A percentile compares a stretch with the other conserved stretches of the same genome.
Conservation (phyloP, 2,888 invertebrate genomes). For the Metallyticus violacea region DNA sequence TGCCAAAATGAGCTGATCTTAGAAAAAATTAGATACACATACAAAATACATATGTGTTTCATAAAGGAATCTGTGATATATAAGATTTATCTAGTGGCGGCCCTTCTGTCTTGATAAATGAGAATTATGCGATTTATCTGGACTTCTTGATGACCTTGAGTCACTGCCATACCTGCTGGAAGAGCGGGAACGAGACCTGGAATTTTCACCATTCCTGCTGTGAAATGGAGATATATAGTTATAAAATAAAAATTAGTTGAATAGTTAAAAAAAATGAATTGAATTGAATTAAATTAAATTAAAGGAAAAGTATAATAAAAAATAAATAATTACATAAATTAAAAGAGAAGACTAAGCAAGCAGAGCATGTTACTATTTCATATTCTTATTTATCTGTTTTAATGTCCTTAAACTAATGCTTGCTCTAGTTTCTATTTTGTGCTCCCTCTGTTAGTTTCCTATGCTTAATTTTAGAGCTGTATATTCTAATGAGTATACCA, state of each 20-base stretch:
- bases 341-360: not conserved
- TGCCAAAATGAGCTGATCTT: not conserved
- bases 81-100: not conserved
- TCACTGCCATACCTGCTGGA: conserved; percentile 7
- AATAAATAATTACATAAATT: not conserved
- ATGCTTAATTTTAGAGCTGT: not conserved
- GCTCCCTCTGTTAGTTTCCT: not conserved
- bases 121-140: not conserved
- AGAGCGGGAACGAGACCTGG: conserved; percentile 21
- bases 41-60: not conserved
- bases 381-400: not conserved
- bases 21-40: not conserved
- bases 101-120: conserved; percentile 6
- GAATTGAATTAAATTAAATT: not conserved
- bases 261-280: not conserved
- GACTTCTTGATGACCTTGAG: not conserved
- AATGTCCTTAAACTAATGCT: not conserved
- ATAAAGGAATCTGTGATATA: not conserved
- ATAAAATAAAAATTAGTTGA: not conserved
- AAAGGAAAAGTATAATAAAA: not conserved
- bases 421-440: not conserved
- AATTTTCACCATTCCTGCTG: conserved; percentile 21
- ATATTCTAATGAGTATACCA: too few species aligned
- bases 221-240: conserved; percentile 8
- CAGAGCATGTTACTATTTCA: not conserved